Conservation (phyloP, 2,113 vertebrate genomes). For the Pongo pygmaeus region DNA sequence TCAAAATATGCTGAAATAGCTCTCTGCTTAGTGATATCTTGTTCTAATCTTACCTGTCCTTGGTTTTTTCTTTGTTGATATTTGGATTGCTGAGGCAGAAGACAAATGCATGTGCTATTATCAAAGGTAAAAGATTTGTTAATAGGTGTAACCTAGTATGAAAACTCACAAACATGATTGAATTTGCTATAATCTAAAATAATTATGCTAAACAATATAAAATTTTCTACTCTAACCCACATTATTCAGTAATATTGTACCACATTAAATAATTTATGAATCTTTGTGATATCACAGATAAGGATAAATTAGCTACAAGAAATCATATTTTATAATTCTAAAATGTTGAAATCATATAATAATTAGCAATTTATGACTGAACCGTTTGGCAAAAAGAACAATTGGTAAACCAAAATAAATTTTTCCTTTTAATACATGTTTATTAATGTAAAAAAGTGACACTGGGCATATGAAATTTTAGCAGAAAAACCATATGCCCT, state of each 20-base stretch:
- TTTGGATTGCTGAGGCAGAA: neutral
- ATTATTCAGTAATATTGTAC: neutral
- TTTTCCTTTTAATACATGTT: neutral
- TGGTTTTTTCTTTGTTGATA: neutral
- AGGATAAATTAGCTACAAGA: neutral
- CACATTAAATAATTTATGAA: neutral
- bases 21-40: neutral
- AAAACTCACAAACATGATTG: neutral
- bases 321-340: neutral
- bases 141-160: neutral
- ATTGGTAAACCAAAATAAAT: neutral
- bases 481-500: neutral
- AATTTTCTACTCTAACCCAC: neutral
- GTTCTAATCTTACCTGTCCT: neutral
- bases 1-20: neutral
- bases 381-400: neutral
- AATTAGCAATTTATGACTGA: neutral
- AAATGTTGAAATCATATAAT: neutral
- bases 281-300: neutral
- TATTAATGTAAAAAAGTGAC: neutral
- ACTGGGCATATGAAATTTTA: neutral
- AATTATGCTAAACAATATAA: neutral
- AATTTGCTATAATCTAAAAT: neutral
- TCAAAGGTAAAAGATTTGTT: neutral
- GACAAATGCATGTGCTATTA: neutral